Conservation (phyloP, 2,113 vertebrate genomes). For the Tupaia tana region DNA sequence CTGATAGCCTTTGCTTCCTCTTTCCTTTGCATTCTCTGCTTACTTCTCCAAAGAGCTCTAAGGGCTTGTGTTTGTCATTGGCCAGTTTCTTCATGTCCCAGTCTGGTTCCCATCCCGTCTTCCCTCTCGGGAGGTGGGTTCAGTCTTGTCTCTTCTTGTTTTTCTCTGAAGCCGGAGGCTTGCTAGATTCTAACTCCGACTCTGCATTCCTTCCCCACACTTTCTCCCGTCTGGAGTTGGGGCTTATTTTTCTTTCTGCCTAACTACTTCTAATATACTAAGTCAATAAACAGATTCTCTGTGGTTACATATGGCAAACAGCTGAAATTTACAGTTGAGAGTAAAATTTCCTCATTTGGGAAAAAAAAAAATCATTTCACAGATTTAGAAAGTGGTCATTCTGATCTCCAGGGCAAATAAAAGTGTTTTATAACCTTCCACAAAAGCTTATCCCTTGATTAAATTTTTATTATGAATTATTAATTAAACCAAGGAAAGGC, state of each 20-base stretch:
- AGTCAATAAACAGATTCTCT: conserved; percentile 85
- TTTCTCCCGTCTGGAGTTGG: conserved; percentile 75
- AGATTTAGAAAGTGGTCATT: conserved; percentile 83
- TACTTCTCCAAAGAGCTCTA: neutral
- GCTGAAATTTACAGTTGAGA: conserved; percentile 83
- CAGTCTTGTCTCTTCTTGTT: neutral
- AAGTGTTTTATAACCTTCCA: conserved; percentile 81
- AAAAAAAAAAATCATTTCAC: conserved; percentile 70
- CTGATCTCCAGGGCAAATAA: conserved; percentile 81
- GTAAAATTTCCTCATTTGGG: conserved; percentile 79
- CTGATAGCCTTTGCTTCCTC: neutral
- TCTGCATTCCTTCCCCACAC: conserved; percentile 47
- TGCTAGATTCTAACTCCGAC: neutral
- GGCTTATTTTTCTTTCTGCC: conserved; percentile 81
- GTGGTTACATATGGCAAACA: conserved; percentile 85
- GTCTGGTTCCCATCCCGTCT: neutral
- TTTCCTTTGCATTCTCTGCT: neutral
- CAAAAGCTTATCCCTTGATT: conserved; percentile 82
- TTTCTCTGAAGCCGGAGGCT: neutral
- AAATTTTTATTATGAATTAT: conserved; percentile 84
- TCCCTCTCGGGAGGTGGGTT: neutral
- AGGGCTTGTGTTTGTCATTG: neutral
- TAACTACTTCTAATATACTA: conserved; percentile 84
- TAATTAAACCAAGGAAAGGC: conserved; percentile 81
- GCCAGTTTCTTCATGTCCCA: neutral